Evolutionary conservation across 2,797 vertebrate genomes (phyloP).

Genomic region (Xenentodon cancila): DNA sequence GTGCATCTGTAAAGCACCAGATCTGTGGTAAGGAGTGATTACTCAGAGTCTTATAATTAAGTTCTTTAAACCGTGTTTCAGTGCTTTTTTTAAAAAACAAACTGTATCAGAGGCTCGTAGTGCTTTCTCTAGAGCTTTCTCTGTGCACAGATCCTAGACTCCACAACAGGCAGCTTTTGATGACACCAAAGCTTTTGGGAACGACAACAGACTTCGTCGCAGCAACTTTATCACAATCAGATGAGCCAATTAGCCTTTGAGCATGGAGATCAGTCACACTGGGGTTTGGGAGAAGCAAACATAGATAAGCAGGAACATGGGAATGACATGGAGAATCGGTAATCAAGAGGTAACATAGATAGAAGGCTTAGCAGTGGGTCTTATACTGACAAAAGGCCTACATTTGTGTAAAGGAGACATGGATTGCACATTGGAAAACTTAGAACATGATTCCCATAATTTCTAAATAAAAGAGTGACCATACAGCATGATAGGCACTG

Average conservation of each 20-base stretch:
- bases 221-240: constrained; percentile 76
- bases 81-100: constrained; percentile 31
- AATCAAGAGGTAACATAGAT: neutral
- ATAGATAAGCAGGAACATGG: neutral
- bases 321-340: constrained; percentile 6
- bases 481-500: neutral
- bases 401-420: no score
- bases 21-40: neutral
- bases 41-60: constrained; percentile 35
- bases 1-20: neutral
- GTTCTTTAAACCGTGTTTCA: constrained; percentile 2
- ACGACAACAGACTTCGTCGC: constrained; percentile 36
- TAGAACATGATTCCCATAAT: neutral
- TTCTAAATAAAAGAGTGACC: neutral
- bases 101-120: neutral
- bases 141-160: constrained; percentile 2
- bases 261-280: constrained; percentile 60
- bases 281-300: constrained; percentile 32
- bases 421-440: no score
- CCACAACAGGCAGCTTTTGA: constrained; percentile 53
- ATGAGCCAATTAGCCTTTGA: constrained; percentile 77
- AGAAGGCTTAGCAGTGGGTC: neutral
- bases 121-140: constrained; percentile 44
- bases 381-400: no score
- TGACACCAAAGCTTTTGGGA: constrained; percentile 60